These are phyloP conservation scores for Eunapius fragilis DNA, from an alignment of 37 sponge, comb jelly and placozoan genomes.

Conservation along the genomic window DNA sequence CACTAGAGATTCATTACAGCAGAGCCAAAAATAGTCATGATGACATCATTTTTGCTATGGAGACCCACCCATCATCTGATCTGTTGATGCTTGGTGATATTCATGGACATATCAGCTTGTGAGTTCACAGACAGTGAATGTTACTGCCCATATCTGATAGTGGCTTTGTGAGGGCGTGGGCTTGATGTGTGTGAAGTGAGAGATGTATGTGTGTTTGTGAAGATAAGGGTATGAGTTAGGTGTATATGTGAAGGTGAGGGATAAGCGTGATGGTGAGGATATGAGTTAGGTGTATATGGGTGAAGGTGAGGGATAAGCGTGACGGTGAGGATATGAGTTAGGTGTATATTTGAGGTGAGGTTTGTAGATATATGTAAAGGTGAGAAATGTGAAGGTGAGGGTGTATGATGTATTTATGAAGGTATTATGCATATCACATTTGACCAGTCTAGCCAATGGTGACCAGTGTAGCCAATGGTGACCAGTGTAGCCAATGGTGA, in stretches of 20 bases:
- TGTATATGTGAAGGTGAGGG: not conserved
- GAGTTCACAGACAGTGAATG: slow-evolving; percentile 3
- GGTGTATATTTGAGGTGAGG: not conserved
- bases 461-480: no score
- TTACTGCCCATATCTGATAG: not conserved
- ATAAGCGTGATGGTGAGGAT: no score
- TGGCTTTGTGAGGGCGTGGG: no score
- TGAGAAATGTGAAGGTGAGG: no score
- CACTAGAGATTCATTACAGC: not conserved
- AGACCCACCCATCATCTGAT: slow-evolving; percentile 39
- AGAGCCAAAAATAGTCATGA: slow-evolving; percentile 13
- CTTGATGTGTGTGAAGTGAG: not conserved
- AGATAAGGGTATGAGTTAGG: no score
- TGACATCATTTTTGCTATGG: slow-evolving; percentile 30
- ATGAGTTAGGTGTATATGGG: not conserved
- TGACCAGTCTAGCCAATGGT: no score
- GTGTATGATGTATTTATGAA: no score
- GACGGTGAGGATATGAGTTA: not conserved
- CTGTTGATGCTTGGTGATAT: slow-evolving; percentile 45
- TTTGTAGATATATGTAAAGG: not conserved
- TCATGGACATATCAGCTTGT: slow-evolving; percentile 50
- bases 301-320: not conserved
- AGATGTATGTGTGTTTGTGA: not conserved
- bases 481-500: no score
- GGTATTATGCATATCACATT: no score